phyloP scores from a whole-genome alignment of 2,113 vertebrate species.

The Paramormyrops kingsleyae region DNA sequence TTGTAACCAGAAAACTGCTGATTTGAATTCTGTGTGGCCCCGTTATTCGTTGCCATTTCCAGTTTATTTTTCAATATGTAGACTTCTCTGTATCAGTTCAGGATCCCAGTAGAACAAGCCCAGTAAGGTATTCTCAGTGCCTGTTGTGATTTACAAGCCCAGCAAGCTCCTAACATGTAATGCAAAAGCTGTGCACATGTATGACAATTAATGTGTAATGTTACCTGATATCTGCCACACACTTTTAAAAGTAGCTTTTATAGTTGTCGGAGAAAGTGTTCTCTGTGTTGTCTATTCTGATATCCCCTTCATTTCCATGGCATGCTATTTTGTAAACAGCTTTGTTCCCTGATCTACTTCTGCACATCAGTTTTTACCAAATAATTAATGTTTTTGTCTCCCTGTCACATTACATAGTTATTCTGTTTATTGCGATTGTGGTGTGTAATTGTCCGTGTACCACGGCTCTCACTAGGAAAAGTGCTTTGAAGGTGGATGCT shows the following conservation, averaged over 20 bases:
- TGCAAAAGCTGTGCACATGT: not conserved
- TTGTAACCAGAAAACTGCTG: not conserved
- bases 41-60: not conserved
- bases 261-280: not conserved
- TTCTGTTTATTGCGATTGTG: not conserved
- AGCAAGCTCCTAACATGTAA: not conserved
- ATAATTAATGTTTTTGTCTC: not conserved
- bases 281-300: not conserved
- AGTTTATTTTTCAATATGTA: not conserved
- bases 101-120: not conserved
- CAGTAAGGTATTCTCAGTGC: not conserved
- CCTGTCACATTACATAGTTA: not conserved
- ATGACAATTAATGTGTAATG: not conserved
- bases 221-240: not conserved
- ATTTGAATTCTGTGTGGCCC: not conserved
- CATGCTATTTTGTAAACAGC: not conserved
- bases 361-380: not conserved
- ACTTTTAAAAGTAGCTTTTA: not conserved
- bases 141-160: not conserved
- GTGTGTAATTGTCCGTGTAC: not conserved
- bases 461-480: not conserved
- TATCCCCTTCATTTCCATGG: not conserved
- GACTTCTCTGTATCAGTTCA: not conserved
- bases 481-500: not conserved
- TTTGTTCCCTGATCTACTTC: not conserved